phyloP scores from a whole-genome alignment of 1,140 invertebrate species.

The Eriocheir sinensis region DNA sequence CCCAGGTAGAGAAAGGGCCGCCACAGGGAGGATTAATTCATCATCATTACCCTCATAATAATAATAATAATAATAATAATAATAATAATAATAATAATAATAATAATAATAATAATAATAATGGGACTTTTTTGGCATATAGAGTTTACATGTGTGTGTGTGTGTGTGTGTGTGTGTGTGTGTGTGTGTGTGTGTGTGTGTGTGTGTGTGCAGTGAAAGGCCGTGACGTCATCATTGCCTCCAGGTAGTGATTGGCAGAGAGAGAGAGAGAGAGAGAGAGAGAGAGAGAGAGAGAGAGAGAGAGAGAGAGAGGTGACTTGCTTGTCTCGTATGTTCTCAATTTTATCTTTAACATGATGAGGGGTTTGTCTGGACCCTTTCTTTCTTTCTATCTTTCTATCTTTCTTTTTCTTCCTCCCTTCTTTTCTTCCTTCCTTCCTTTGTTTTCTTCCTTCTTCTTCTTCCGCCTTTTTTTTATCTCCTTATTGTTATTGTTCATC shows the following conservation, averaged over 20 bases:
- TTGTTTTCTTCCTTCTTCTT: not conserved
- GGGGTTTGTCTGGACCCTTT: not conserved
- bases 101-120: too few species aligned
- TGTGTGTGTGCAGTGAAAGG: not conserved
- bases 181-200: not conserved
- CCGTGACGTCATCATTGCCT: not conserved
- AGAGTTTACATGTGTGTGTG: too few species aligned
- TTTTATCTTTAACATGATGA: not conserved
- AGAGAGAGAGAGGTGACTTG: conserved; percentile 5
- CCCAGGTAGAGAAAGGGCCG: not conserved
- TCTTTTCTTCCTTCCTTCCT: not conserved
- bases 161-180: not conserved
- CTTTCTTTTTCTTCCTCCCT: not conserved
- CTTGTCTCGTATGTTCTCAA: not conserved
- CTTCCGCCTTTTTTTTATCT: too few species aligned
- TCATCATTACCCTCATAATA: not conserved
- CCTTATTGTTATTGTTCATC: too few species aligned
- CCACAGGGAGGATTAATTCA: not conserved
- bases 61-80: not conserved
- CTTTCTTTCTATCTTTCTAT: not conserved
- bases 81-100: not conserved
- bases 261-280: conserved; percentile 20
- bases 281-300: conserved; percentile 12
- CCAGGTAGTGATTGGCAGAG: not conserved
- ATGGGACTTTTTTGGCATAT: too few species aligned